phyloP scores from a whole-genome alignment of 2,888 invertebrate genomes.

The Isotomurus palustris region DNA sequence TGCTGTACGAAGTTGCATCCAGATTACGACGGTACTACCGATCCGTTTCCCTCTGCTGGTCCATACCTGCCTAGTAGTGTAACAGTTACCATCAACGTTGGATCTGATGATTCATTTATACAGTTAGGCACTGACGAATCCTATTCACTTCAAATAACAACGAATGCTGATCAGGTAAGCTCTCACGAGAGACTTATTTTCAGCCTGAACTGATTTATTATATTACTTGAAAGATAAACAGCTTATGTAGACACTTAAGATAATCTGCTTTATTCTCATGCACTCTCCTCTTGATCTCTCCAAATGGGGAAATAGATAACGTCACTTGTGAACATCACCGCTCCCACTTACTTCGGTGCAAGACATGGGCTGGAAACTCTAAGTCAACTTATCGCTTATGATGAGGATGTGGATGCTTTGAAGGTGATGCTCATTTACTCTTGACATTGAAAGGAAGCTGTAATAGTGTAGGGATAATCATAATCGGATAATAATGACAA shows the following conservation, averaged over 20 bases:
- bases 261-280: too few relatives aligned
- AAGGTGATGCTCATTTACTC: too few relatives aligned
- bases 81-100: background rate
- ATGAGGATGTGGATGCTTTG: constrained; percentile 51
- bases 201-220: too few relatives aligned
- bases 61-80: background rate
- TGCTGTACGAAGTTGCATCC: constrained; percentile 3
- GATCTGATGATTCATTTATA: background rate
- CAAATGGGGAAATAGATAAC: too few relatives aligned
- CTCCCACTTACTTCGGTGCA: constrained; percentile 61
- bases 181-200: too few relatives aligned
- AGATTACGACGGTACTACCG: background rate
- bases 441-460: too few relatives aligned
- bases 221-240: too few relatives aligned
- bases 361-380: constrained; percentile 73
- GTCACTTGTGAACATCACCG: too few relatives aligned
- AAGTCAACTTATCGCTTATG: constrained; percentile 60
- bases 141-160: constrained; percentile 10
- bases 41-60: background rate
- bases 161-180: background rate
- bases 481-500: too few relatives aligned
- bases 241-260: too few relatives aligned
- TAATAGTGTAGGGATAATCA: too few relatives aligned
- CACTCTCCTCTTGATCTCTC: too few relatives aligned
- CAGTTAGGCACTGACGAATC: constrained; percentile 23